phyloP scores from a whole-genome alignment of 2,113 vertebrate genomes.

The Heterotis niloticus region DNA sequence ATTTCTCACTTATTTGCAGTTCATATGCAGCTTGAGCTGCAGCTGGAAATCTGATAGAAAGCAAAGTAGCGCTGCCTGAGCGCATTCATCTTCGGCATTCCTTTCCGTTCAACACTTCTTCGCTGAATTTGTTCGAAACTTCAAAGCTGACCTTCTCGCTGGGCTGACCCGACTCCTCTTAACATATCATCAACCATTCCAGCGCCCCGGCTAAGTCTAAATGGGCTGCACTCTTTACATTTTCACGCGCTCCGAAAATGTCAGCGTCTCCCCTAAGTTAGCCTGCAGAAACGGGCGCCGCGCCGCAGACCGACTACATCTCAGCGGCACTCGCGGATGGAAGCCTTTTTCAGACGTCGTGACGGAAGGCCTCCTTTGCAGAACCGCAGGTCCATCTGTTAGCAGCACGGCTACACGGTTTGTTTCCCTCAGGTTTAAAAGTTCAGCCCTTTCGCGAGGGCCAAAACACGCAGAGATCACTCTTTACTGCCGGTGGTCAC shows the following conservation, averaged over 20 bases:
- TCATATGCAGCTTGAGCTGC: neutral
- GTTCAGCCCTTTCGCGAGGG: constrained; percentile 1
- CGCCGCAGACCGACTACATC: neutral
- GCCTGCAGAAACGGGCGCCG: too few relatives aligned
- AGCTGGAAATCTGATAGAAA: neutral
- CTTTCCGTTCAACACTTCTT: neutral
- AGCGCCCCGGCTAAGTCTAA: neutral
- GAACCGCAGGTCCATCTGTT: constrained; percentile 10
- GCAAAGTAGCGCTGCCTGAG: neutral
- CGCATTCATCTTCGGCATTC: neutral
- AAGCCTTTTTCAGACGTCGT: neutral
- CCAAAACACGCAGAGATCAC: neutral
- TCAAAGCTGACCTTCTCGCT: neutral
- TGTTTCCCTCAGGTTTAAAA: constrained; percentile 9
- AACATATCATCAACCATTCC: neutral
- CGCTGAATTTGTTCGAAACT: neutral
- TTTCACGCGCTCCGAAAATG: neutral
- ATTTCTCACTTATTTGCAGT: neutral
- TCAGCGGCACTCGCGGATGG: neutral
- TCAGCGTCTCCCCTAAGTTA: too few relatives aligned
- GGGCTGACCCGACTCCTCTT: neutral
- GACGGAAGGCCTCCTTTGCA: too few relatives aligned
- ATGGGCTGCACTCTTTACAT: neutral
- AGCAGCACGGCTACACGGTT: neutral
- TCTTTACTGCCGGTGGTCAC: neutral